Evolutionary conservation across 1,140 invertebrate species (phyloP).

Genomic region (Calephelis nemesis): DNA sequence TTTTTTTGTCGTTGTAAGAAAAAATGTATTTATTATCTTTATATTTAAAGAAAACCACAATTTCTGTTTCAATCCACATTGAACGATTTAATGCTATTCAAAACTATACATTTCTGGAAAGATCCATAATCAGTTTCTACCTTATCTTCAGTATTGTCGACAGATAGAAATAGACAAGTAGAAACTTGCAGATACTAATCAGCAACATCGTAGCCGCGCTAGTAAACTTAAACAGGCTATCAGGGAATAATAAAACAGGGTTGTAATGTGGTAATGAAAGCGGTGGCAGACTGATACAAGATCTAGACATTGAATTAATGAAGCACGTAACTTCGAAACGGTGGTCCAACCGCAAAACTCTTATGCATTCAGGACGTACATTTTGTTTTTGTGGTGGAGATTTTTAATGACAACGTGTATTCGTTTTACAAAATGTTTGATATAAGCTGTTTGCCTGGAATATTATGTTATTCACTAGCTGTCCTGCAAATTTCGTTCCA

Average conservation of each 20-base stretch:
- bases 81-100: too few species aligned
- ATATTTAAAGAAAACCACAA: too few species aligned
- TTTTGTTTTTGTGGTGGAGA: constrained; percentile 18
- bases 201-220: too few species aligned
- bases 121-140: too few species aligned
- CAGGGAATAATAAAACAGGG: constrained; percentile 7
- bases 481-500: too few species aligned
- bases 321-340: constrained; percentile 36
- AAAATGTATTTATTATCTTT: too few species aligned
- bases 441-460: not conserved
- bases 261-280: constrained; percentile 39
- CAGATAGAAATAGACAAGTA: too few species aligned
- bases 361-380: constrained; percentile 17
- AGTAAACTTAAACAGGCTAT: not conserved
- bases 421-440: not conserved
- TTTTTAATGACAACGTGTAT: constrained; percentile 16
- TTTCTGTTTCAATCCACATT: too few species aligned
- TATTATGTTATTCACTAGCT: not conserved
- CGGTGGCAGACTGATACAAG: constrained; percentile 45
- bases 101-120: too few species aligned
- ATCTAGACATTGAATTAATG: constrained; percentile 50
- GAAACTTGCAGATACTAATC: too few species aligned
- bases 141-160: too few species aligned
- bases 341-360: constrained; percentile 41
- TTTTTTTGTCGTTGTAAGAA: too few species aligned